A percentile compares a stretch with the other conserved stretches of the same genome.
Evolutionary conservation across 1,140 invertebrate species (phyloP).

Genomic region (Apis florea): DNA sequence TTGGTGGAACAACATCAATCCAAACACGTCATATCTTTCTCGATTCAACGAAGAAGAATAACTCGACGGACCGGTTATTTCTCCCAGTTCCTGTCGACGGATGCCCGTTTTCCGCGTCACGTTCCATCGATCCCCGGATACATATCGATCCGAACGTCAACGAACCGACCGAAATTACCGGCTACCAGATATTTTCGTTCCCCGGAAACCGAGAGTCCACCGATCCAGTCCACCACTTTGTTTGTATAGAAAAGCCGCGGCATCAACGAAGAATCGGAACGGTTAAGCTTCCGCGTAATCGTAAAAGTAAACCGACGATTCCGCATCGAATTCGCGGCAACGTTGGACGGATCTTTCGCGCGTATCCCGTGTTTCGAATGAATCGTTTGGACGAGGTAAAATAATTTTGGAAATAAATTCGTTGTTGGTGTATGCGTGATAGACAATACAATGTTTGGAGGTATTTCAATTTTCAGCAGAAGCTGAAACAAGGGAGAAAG

Average conservation of each 20-base stretch:
- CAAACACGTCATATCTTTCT: too few relatives aligned
- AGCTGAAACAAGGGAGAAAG: too few relatives aligned
- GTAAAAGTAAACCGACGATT: constrained; percentile 6
- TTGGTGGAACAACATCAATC: too few relatives aligned
- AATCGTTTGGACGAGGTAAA: too few relatives aligned
- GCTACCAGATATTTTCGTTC: constrained; percentile 1
- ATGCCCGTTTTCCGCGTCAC: constrained; percentile 1
- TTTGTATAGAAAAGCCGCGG: not conserved
- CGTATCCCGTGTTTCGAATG: not conserved
- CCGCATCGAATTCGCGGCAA: not conserved
- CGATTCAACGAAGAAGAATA: not conserved
- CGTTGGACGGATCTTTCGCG: not conserved
- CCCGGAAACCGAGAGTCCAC: not conserved
- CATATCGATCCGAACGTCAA: not conserved
- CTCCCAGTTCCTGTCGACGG: not conserved
- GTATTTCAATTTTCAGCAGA: too few relatives aligned
- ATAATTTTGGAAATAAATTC: too few relatives aligned
- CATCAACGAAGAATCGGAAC: not conserved
- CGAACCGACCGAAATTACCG: not conserved
- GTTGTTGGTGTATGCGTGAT: too few relatives aligned
- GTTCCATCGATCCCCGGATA: not conserved
- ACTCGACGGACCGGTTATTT: not conserved
- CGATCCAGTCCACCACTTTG: not conserved
- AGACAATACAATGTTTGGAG: too few relatives aligned
- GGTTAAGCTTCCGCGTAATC: constrained; percentile 3